Percentiles rank a stretch among this genome's conserved stretches.
Conservation (phyloP, 2,888 invertebrate species). For the Protophormia terraenovae region DNA sequence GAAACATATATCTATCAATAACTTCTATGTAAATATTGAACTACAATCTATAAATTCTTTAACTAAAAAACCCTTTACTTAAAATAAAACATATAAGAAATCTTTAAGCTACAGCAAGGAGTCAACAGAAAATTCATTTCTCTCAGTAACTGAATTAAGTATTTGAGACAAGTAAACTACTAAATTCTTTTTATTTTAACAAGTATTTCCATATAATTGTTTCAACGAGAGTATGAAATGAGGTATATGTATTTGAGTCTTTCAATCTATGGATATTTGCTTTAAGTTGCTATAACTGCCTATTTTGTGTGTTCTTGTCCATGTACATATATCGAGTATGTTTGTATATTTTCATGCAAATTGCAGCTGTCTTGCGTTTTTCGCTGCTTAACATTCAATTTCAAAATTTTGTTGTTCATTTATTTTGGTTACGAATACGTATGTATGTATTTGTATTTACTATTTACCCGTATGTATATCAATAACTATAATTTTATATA, state of each 20-base stretch:
- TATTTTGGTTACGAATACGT: conserved; percentile 27
- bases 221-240: background rate
- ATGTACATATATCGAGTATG: background rate
- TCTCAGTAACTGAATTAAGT: too few relatives aligned
- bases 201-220: background rate
- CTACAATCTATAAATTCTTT: conserved; percentile 32
- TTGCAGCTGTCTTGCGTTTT: conserved; percentile 64
- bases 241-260: background rate
- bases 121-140: too few relatives aligned
- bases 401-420: conserved; percentile 54
- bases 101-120: too few relatives aligned
- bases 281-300: conserved; percentile 7
- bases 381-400: conserved; percentile 64
- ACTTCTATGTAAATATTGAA: background rate
- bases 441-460: background rate
- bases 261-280: background rate
- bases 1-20: background rate
- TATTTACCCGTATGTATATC: conserved; percentile 19
- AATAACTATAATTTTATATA: conserved; percentile 34
- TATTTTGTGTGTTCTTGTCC: conserved; percentile 2
- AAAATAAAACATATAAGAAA: background rate
- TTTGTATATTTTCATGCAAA: conserved; percentile 58
- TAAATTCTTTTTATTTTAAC: conserved; percentile 35
- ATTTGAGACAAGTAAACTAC: too few relatives aligned
- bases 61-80: background rate